Base-by-base conservation (phyloP, 2,113 vertebrate genomes). In the Pardalotus punctatus region DNA sequence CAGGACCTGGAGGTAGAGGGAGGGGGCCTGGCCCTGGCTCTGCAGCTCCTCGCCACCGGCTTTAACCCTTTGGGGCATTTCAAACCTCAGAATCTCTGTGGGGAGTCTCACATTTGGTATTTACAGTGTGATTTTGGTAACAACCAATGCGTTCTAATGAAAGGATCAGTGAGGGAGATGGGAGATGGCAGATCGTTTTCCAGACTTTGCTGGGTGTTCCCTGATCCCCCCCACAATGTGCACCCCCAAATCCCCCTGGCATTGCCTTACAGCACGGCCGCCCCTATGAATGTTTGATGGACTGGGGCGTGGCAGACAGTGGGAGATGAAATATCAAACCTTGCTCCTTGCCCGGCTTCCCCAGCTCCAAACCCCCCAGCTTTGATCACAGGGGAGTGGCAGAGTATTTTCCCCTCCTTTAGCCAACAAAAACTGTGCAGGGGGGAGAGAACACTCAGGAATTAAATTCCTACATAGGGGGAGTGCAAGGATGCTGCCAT, bases 321-420 rank as follows among this genome's bases (percentile, higher is more conserved):
- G 6, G 67, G 81, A 36, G 94, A 96, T 96, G 94, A 90, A 96
- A 96, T 96, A 96, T 94, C 95, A 96, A 96, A 94, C 95, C 93
- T 35, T 3, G 17, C 72, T 50, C 5, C 21, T 36, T 33, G 21
- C 64, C 31, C 2, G 15, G 79, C 47, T 62, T 67, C 40, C 93
- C 90, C 51, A 4, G 76, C 36, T 51, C 66, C 47, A 33, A 36
- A 78, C 19, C 25, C 35, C 22, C 2, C 4, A 24, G 11, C 22
- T 57, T 15, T 8, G 6, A 45, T 15, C 10, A 5, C 20, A 10
- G 47, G 28, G 24, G 6, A 20, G 10, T 9, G 23, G 6, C 27
- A n/a, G 9, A 7, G 9, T 14, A 5, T 71, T 54, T 71, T 5
- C 35, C 18, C 10, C 24, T 48, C 15, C 6, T 79, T 78, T 13